Percentiles rank a stretch among this genome's conserved stretches.
These are phyloP conservation scores for Pollenia griseotomentosa DNA, from an alignment of 2,888 invertebrate species.

Conservation along the genomic window DNA sequence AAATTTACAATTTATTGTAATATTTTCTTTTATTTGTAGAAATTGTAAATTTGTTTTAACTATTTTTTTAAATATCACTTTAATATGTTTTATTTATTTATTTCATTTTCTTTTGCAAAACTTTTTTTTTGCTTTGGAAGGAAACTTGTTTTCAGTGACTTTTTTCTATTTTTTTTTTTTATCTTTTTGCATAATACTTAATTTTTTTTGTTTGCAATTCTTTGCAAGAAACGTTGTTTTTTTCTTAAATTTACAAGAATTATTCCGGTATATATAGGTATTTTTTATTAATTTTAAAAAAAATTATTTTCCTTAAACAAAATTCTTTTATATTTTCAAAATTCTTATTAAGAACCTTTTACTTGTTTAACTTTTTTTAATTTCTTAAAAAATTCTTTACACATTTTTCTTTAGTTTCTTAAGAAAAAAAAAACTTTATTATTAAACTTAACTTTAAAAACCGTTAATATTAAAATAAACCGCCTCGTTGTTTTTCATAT, in stretches of 20 bases:
- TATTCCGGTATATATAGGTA: background rate
- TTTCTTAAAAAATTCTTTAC: background rate
- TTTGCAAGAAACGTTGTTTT: conserved; percentile 23
- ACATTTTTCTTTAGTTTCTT: background rate
- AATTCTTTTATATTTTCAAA: background rate
- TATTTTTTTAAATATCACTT: conserved; percentile 7
- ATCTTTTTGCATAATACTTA: conserved; percentile 58
- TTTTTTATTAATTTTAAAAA: conserved; percentile 20
- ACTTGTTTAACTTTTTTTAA: background rate
- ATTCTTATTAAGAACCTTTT: background rate
- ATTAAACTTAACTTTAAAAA: conserved; percentile 40
- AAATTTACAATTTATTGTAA: background rate
- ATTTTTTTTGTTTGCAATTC: conserved; percentile 28
- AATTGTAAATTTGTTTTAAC: background rate
- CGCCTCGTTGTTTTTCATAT: conserved; percentile 45
- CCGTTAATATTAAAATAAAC: conserved; percentile 44
- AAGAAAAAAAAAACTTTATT: background rate
- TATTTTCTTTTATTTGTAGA: background rate
- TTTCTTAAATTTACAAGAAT: conserved; percentile 16
- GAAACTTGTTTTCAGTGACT: conserved; percentile 69
- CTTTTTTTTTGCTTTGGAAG: conserved; percentile 56
- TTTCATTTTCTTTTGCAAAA: conserved; percentile 32
- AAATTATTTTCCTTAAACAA: background rate
- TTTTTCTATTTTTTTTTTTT: conserved; percentile 29
- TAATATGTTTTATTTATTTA: conserved; percentile 10